A percentile compares a stretch with the other conserved stretches of the same genome.
Evolutionary conservation across 2,888 invertebrate genomes (phyloP).

Genomic region (Sinodicranocentrus sp.): DNA sequence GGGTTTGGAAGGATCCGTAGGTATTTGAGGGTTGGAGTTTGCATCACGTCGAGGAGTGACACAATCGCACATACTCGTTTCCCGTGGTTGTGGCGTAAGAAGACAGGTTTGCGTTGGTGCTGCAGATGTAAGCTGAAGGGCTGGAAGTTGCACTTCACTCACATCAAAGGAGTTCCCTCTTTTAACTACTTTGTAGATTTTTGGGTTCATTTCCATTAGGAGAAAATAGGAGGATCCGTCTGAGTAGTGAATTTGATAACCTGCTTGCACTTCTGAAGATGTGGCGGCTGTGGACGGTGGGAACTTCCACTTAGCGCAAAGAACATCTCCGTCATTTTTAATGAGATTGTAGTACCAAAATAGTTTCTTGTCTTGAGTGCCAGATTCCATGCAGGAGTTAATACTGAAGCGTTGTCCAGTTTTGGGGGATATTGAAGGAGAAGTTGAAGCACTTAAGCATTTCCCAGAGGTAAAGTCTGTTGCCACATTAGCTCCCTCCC

Average conservation of each 20-base stretch:
- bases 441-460: neutral
- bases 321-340: neutral
- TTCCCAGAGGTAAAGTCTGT: neutral
- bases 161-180: too few species aligned
- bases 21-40: too few species aligned
- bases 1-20: neutral
- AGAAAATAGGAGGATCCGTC: neutral
- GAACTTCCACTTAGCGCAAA: neutral
- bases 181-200: neutral
- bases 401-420: neutral
- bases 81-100: neutral
- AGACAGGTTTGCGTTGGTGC: too few species aligned
- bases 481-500: neutral
- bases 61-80: neutral
- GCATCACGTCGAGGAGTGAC: neutral
- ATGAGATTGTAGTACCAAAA: neutral
- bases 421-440: neutral
- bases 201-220: neutral
- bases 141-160: too few species aligned
- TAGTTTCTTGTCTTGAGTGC: neutral
- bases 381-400: neutral
- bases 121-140: too few species aligned
- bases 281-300: neutral
- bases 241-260: neutral
- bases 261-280: neutral